Evolutionary conservation across 2,113 vertebrate species (phyloP), one percentile per base, ranked within the genome.

Genomic region (Galemys pyrenaicus): DNA sequence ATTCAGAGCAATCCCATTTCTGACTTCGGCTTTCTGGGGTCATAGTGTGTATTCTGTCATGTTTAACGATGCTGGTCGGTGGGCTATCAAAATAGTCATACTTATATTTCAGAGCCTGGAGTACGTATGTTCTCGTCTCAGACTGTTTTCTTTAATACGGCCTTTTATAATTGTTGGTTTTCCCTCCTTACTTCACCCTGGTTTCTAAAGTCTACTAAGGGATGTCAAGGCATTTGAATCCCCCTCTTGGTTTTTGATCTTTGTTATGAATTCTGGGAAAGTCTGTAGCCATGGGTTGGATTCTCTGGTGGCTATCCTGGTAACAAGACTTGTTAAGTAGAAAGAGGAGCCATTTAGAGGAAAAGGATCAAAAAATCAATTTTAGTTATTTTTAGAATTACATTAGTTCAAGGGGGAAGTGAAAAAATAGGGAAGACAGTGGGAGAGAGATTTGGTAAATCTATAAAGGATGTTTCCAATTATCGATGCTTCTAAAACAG

Each of bases 341-440:
- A 74, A 87, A 70, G 58, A 60, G 83, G 46, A 95, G 28, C 62
- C 62, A 65, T 80, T 92, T 46, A 67, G 28, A 54, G 26, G 87
- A 80, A 93, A 91, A 89, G 62, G 46, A 80, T 32, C 9, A 67
- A 56, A 89, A 88, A 73, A 35, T 86, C 58, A 70, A 64, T 93
- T 94, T 95, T 74, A 91, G 68, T 87, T 79, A 77, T 44, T 96
- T 95, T 78, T 87, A 91, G 86, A 96, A 73, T 62, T 91, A 65
- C 16, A 9, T 89, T 89, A 74, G 15, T 87, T 95, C 56, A 83
- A 89, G 19, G 44, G 41, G 22, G 30, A 65, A 67, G 41, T 67
- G 28, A 30, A 65, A 95, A 95, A 78, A 26, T 68, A 87, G 77
- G 44, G 44, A 78, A 79, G 51, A 84, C 8, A 6, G 62, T 62